phyloP scores from a whole-genome alignment of 2,797 vertebrate species.

The Periparus ater region DNA sequence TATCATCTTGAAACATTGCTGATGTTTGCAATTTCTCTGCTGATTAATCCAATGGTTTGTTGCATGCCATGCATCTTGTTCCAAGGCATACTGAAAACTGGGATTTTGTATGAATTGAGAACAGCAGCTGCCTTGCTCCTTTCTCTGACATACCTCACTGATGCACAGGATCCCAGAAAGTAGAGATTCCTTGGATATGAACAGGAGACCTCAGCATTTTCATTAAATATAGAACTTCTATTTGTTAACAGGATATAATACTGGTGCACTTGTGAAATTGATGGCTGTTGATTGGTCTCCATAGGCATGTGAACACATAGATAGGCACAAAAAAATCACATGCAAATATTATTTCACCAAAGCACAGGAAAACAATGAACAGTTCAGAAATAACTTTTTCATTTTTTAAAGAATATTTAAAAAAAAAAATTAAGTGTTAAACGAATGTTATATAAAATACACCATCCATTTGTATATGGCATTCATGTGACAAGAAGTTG shows the following conservation, averaged over 20 bases:
- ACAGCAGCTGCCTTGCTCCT: neutral
- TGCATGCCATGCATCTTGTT: slow-evolving; percentile 15
- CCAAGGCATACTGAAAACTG: neutral
- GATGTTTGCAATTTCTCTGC: slow-evolving; percentile 42
- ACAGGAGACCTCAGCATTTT: neutral
- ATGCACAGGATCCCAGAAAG: neutral
- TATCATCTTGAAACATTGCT: slow-evolving; percentile 21
- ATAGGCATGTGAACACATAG: neutral
- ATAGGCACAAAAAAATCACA: neutral
- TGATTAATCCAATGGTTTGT: slow-evolving; percentile 27
- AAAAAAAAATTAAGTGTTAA: neutral
- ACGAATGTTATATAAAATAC: neutral
- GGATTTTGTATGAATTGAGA: neutral
- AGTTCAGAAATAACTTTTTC: neutral
- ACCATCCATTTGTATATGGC: neutral
- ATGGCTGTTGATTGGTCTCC: neutral
- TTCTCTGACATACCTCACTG: neutral
- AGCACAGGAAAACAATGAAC: neutral
- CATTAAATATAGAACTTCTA: neutral
- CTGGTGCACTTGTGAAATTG: neutral
- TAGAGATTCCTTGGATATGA: neutral
- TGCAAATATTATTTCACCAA: neutral
- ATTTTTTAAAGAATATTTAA: neutral
- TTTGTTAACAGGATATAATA: neutral
- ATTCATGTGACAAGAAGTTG: neutral